These are phyloP conservation scores for Pseudoatta argentina DNA, from an alignment of 1,140 invertebrate genomes.

Conservation along the genomic window DNA sequence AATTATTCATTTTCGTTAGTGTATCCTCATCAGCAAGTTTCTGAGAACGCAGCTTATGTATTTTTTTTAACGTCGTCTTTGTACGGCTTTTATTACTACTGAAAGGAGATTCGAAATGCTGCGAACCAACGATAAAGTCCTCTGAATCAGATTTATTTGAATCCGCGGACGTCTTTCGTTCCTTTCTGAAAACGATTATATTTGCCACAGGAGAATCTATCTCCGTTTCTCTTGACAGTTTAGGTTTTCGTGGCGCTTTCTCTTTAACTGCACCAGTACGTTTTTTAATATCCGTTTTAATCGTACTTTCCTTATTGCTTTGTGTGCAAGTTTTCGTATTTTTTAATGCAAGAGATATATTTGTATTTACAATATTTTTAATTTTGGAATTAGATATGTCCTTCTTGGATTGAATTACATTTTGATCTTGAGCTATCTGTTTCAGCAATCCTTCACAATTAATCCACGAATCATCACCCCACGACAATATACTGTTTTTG, in stretches of 20 bases:
- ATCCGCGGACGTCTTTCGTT: constrained; percentile 64
- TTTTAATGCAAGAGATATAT: constrained; percentile 7
- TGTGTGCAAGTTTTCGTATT: neutral
- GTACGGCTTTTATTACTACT: constrained; percentile 63
- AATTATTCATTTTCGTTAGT: neutral
- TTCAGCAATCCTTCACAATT: constrained; percentile 47
- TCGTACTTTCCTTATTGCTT: constrained; percentile 17
- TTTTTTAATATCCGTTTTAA: constrained; percentile 10
- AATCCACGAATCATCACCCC: constrained; percentile 82
- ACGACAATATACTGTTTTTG: constrained; percentile 59
- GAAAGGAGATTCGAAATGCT: constrained; percentile 56
- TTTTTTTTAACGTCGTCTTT: constrained; percentile 67
- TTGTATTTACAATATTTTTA: constrained; percentile 52
- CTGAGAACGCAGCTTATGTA: constrained; percentile 60
- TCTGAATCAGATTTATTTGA: constrained; percentile 81
- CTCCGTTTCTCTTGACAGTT: constrained; percentile 40
- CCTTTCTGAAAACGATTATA: constrained; percentile 63
- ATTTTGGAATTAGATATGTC: constrained; percentile 36
- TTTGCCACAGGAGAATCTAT: constrained; percentile 72
- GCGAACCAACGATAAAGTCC: constrained; percentile 72
- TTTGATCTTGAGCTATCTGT: constrained; percentile 53
- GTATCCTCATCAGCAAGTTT: constrained; percentile 13
- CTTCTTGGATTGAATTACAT: constrained; percentile 18
- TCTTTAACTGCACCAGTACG: neutral
- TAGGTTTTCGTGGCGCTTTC: constrained; percentile 56